Evolutionary conservation across 2,888 invertebrate species (phyloP).

Genomic region (Trissolcus brochymenae): DNA sequence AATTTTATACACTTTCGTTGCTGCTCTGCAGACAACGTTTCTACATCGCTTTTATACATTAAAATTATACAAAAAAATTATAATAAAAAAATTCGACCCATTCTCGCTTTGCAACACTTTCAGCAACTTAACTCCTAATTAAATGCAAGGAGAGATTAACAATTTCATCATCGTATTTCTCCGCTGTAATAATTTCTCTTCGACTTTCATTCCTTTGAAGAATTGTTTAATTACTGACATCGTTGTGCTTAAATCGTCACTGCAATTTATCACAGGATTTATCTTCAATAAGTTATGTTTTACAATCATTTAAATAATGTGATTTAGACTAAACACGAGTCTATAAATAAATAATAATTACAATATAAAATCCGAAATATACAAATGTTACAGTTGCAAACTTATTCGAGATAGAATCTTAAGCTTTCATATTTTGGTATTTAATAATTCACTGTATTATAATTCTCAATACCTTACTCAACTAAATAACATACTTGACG

Average conservation of each 20-base stretch:
- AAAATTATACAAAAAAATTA: not conserved
- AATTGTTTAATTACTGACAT: conserved; percentile 24
- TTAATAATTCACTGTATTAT: too few species aligned
- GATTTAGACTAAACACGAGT: not conserved
- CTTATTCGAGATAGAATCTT: conserved; percentile 1
- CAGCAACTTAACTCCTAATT: too few species aligned
- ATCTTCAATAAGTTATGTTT: conserved; percentile 22
- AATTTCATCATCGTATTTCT: too few species aligned
- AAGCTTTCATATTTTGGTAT: too few species aligned
- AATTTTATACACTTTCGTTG: conserved; percentile 3
- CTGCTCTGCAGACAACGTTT: conserved; percentile 13
- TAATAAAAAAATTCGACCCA: not conserved
- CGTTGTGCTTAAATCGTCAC: conserved; percentile 49
- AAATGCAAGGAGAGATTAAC: too few species aligned
- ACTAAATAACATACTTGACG: too few species aligned
- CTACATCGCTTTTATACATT: not conserved
- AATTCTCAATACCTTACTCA: too few species aligned
- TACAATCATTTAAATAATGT: not conserved
- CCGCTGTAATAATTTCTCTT: too few species aligned
- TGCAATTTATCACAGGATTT: conserved; percentile 61
- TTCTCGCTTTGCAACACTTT: not conserved
- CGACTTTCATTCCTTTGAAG: too few species aligned
- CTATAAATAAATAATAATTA: not conserved
- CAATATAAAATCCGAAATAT: not conserved
- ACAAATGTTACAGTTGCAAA: not conserved